Percentiles rank a stretch among this genome's conserved stretches.
These are phyloP conservation scores for Tamias sibiricus DNA, from an alignment of 2,113 vertebrate genomes.

Conservation along the genomic window DNA sequence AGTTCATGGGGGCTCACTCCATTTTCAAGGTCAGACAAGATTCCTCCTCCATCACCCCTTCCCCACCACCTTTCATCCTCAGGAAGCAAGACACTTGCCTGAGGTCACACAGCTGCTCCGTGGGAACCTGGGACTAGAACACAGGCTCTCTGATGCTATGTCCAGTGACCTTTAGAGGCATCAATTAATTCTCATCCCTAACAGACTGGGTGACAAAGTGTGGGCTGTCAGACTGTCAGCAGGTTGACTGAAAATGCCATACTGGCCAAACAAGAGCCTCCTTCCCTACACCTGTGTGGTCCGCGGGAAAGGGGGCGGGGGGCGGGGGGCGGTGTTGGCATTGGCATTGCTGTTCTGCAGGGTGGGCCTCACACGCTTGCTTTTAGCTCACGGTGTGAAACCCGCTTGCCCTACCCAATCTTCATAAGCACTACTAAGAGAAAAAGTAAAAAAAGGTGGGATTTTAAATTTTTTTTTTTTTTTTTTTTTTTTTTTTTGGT, in stretches of 20 bases:
- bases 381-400: background rate
- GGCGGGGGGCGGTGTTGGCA: too few relatives aligned
- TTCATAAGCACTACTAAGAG: constrained; percentile 13
- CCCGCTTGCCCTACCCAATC: background rate
- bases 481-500: too few relatives aligned
- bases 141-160: background rate
- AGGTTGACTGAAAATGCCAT: background rate
- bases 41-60: background rate
- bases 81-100: background rate
- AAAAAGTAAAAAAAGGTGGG: constrained; percentile 21
- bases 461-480: background rate
- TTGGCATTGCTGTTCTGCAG: background rate
- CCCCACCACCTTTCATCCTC: too few relatives aligned
- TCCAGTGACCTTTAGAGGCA: background rate
- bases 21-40: background rate
- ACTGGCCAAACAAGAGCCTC: background rate
- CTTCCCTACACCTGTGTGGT: background rate
- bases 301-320: background rate
- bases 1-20: background rate
- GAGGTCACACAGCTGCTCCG: background rate
- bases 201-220: background rate
- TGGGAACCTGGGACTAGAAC: background rate
- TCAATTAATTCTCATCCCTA: background rate
- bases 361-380: background rate
- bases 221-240: background rate